phyloP scores from a whole-genome alignment of 2,888 invertebrate genomes.

The Scrobipalpa costella region DNA sequence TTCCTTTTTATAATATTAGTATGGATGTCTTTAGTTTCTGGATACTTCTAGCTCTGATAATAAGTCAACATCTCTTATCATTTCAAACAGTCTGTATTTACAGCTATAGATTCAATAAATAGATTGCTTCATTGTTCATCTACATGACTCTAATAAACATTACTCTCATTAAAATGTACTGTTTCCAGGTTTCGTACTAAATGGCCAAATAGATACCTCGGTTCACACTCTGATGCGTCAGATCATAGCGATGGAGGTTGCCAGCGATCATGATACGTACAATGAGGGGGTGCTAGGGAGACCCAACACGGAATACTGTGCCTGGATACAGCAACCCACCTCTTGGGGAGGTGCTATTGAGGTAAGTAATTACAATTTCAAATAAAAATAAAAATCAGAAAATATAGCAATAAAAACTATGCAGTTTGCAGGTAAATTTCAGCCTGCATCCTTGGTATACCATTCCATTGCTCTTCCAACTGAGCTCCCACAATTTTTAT shows the following conservation, averaged over 20 bases:
- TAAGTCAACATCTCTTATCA: no score
- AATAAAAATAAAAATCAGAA: no score
- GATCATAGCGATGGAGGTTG: slow-evolving; percentile 92
- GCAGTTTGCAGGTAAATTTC: no score
- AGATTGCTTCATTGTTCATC: neutral
- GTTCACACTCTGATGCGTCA: slow-evolving; percentile 90
- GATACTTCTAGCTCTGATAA: no score
- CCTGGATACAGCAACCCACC: slow-evolving; percentile 93
- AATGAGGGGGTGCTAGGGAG: slow-evolving; percentile 93
- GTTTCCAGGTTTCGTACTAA: slow-evolving; percentile 83
- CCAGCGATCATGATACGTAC: slow-evolving; percentile 88
- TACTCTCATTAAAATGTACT: neutral
- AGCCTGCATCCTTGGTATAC: no score
- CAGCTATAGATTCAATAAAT: no score
- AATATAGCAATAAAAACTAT: no score
- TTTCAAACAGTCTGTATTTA: no score
- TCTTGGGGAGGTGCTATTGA: slow-evolving; percentile 99
- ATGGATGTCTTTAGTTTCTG: no score
- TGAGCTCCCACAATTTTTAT: no score
- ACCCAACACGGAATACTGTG: slow-evolving; percentile 91
- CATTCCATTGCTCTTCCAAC: no score
- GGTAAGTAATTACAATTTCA: slow-evolving; percentile 46
- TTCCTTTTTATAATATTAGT: no score
- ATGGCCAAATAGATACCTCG: slow-evolving; percentile 88
- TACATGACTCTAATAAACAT: neutral